Percentiles rank a stretch among this genome's conserved stretches.
Conservation (phyloP, 2,888 invertebrate genomes). For the Agrotis exclamationis region DNA sequence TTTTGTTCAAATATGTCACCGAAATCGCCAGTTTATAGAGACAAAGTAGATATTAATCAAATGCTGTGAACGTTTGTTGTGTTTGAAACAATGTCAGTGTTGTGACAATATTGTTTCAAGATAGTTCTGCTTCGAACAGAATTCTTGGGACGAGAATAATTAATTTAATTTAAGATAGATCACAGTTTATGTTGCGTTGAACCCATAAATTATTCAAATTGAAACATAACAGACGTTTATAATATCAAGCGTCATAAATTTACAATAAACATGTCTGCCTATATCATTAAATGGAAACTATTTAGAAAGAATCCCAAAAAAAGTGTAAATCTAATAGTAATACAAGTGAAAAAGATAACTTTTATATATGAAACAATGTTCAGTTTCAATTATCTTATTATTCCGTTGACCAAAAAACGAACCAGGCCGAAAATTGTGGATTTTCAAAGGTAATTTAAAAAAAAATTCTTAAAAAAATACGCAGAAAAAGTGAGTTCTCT, state of each 20-base stretch:
- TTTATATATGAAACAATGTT: neutral
- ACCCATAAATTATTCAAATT: slow-evolving; percentile 7
- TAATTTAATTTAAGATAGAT: neutral
- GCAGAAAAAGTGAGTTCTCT: slow-evolving; percentile 1
- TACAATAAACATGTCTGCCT: neutral
- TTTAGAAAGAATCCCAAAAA: neutral
- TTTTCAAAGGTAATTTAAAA: slow-evolving; percentile 1
- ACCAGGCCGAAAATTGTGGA: neutral
- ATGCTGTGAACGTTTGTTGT: slow-evolving; percentile 2
- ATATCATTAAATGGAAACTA: neutral
- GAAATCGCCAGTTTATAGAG: slow-evolving; percentile 46
- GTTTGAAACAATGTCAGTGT: slow-evolving; percentile 32
- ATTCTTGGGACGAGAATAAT: slow-evolving; percentile 16
- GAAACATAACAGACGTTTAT: neutral
- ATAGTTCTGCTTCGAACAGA: slow-evolving; percentile 18
- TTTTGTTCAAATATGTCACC: slow-evolving; percentile 39
- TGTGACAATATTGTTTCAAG: slow-evolving; percentile 20
- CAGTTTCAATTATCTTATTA: slow-evolving; percentile 9
- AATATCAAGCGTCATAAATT: neutral
- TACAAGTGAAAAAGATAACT: neutral
- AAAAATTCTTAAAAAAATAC: neutral
- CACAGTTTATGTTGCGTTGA: slow-evolving; percentile 2
- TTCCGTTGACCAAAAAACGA: neutral
- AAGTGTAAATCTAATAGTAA: neutral
- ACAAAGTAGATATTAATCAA: slow-evolving; percentile 31